Conservation (phyloP, 2,113 vertebrate species). For the Pangasianodon gigas region DNA sequence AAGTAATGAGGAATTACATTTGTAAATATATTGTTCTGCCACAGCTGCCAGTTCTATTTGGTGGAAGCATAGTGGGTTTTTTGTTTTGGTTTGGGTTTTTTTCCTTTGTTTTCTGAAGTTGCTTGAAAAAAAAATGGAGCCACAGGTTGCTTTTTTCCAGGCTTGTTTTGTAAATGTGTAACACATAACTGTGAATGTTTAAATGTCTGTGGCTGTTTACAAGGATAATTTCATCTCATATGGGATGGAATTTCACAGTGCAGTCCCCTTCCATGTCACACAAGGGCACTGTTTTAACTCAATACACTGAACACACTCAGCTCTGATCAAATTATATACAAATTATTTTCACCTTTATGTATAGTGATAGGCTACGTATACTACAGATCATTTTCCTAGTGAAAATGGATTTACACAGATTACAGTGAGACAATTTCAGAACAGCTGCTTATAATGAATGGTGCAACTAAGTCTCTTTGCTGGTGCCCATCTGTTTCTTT, state of each 20-base stretch:
- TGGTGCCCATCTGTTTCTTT: neutral
- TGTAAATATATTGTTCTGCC: neutral
- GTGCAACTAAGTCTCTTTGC: neutral
- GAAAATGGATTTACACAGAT: neutral
- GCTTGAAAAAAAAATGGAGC: neutral
- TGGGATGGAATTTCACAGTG: neutral
- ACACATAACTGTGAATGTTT: neutral
- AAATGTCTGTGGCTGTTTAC: neutral
- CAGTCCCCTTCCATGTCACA: neutral
- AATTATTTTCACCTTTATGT: neutral
- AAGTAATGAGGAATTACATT: neutral
- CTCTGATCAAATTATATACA: conserved; percentile 4
- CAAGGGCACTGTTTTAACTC: neutral
- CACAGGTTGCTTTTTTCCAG: neutral
- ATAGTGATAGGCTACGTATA: neutral
- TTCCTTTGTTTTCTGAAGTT: neutral
- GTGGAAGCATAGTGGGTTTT: neutral
- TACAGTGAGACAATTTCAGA: neutral
- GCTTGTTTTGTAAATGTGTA: neutral
- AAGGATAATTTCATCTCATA: neutral
- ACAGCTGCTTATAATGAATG: neutral
- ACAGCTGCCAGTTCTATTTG: neutral
- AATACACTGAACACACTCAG: neutral
- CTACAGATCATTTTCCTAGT: neutral
- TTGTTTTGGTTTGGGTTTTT: neutral